phyloP scores from a whole-genome alignment of 2,113 vertebrate genomes.

The Trogon surrucura region DNA sequence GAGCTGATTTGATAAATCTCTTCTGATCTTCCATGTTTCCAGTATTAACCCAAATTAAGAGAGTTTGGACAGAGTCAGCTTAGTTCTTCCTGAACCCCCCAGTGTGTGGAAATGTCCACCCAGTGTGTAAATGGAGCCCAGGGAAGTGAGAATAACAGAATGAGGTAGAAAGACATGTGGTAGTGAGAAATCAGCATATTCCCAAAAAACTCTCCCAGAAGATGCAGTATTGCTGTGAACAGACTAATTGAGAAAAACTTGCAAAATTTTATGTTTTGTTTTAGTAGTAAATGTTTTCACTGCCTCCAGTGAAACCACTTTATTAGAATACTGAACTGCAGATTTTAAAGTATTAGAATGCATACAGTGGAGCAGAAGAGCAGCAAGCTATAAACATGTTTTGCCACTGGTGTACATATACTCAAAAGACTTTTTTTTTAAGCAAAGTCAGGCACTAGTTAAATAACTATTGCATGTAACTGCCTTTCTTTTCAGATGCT shows the following conservation, averaged over 20 bases:
- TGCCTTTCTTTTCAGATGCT: neutral
- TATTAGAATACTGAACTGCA: neutral
- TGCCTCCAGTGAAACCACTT: neutral
- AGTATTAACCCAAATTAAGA: neutral
- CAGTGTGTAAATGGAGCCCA: neutral
- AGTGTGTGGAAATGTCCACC: neutral
- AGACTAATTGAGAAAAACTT: neutral
- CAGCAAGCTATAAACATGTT: neutral
- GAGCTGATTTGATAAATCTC: neutral
- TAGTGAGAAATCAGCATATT: neutral
- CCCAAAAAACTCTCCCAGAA: neutral
- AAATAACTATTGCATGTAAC: neutral
- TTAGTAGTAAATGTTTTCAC: neutral
- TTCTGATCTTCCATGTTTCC: neutral
- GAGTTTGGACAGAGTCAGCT: neutral
- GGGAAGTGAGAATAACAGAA: neutral
- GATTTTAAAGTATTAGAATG: neutral
- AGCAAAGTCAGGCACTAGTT: neutral
- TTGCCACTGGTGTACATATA: neutral
- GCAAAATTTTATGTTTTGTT: neutral
- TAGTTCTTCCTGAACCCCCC: neutral
- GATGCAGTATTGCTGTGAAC: neutral
- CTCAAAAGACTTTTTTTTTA: neutral
- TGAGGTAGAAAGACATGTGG: neutral
- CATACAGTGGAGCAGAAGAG: neutral